Base-by-base conservation (phyloP, 2,113 vertebrate genomes). In the Cololabis saira region DNA sequence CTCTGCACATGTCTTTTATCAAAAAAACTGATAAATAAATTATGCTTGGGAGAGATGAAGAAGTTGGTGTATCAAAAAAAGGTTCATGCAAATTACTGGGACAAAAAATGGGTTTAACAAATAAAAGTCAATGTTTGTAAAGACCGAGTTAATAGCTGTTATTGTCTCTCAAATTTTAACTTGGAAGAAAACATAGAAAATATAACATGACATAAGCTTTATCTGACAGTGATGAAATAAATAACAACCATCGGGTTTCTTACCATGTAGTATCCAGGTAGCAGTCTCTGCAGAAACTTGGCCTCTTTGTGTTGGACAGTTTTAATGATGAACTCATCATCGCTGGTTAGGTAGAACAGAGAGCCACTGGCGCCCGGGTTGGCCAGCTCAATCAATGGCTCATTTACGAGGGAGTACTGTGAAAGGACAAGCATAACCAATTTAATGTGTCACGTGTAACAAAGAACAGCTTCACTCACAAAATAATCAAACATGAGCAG, bases 301-400 rank as follows among this genome's bases (percentile, higher is more conserved):
- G 97, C 97, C 83, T 99, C 97, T 89, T 99, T 98, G 92, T 98
- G 97, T 89, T 99, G 97, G 80, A 99, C 95, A n/a, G 97, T 99
- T 94, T 99, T 99, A 88, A 99, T 96, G 88, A 99, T 99, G 91
- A 98, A 99, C 81, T 98, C 97, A 1, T 99, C 97, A 76, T 96
- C 97, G 19, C 96, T 97, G 80, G 97, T 98, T 75, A 99, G 92
- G 92, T 98, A 99, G 92, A 99, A 99, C 76, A 99, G 93, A 6
- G 96, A 98, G 16, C 97, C 95, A 47, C 97, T 98, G 84, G 96
- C 97, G 61, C 97, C 97, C 1, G 97, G 97, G 83, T 99, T 99
- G 68, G 94, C 94, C 78, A 99, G 88, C 87, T 99, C 97, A 81
- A 98, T 98, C 75, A 99, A 91, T 68, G 97, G 97, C 56, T 98